Percentiles rank a stretch among this genome's conserved stretches.
phyloP scores from a whole-genome alignment of 2,113 vertebrate species.

The Brienomyrus longianalis region DNA sequence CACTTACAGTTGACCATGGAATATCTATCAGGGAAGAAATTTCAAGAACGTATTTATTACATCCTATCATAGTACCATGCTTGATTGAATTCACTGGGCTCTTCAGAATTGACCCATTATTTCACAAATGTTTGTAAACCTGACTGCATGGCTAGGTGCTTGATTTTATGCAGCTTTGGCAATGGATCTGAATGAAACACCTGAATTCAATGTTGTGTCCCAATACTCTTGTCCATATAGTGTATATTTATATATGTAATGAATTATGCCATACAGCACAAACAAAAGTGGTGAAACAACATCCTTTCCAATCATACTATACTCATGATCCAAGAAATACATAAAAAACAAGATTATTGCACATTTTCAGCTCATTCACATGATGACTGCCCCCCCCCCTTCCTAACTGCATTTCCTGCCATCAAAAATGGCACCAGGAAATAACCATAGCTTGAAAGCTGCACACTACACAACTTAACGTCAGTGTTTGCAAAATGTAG shows the following conservation, averaged over 20 bases:
- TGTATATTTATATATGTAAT: neutral
- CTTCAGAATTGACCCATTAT: neutral
- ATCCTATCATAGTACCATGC: neutral
- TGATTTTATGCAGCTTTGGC: neutral
- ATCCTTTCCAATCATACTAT: neutral
- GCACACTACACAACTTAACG: neutral
- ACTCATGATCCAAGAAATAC: neutral
- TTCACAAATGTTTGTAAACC: neutral
- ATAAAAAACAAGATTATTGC: neutral
- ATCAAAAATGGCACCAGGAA: neutral
- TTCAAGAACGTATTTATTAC: neutral
- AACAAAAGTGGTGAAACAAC: neutral
- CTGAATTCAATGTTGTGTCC: neutral
- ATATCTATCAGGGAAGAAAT: neutral
- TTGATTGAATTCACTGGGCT: neutral
- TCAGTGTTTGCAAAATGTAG: neutral
- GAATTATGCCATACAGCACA: neutral
- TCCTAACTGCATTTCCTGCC: neutral
- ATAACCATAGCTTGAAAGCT: neutral
- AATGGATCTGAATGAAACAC: neutral
- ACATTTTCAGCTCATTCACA: neutral
- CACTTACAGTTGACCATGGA: neutral
- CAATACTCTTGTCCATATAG: neutral
- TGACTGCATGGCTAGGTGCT: neutral
- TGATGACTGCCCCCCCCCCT: neutral